Percentiles rank a stretch among this genome's conserved stretches.
Evolutionary conservation across 2,888 invertebrate species (phyloP).

Genomic region (Salpingus planirostris): DNA sequence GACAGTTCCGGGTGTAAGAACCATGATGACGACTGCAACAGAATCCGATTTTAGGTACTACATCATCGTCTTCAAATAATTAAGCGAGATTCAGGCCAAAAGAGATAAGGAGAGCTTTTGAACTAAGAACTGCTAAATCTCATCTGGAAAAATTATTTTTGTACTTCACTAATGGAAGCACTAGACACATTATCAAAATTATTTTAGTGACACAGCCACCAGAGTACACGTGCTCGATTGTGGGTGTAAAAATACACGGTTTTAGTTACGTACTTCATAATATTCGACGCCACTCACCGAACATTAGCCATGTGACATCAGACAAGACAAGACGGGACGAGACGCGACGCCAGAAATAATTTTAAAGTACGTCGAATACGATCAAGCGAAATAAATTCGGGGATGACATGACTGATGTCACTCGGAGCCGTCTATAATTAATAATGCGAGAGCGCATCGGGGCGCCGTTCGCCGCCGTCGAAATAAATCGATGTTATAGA

Average conservation of each 20-base stretch:
- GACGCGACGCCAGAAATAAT: too few relatives aligned
- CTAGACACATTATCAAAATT: conserved; percentile 37
- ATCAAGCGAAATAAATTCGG: too few relatives aligned
- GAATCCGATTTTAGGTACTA: too few relatives aligned
- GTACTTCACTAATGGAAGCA: conserved; percentile 37
- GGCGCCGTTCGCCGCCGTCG: too few relatives aligned
- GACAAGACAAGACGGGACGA: conserved; percentile 19
- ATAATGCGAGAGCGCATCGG: too few relatives aligned
- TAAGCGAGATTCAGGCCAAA: too few relatives aligned
- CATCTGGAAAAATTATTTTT: conserved; percentile 30
- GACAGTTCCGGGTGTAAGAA: conserved; percentile 40
- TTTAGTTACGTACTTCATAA: conserved; percentile 23
- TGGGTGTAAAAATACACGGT: conserved; percentile 33
- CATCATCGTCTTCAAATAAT: too few relatives aligned
- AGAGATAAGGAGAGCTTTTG: conserved; percentile 13
- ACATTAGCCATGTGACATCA: conserved; percentile 23
- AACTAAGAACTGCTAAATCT: conserved; percentile 21
- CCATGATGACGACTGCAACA: too few relatives aligned
- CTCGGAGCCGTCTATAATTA: too few relatives aligned
- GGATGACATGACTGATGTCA: too few relatives aligned
- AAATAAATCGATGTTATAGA: too few relatives aligned
- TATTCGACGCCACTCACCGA: conserved; percentile 24
- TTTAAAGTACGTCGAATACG: too few relatives aligned
- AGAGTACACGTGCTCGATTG: conserved; percentile 29
- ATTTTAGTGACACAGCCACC: conserved; percentile 37